phyloP scores from a whole-genome alignment of 1,140 invertebrate species.

The Mycetomoellerius zeteki region DNA sequence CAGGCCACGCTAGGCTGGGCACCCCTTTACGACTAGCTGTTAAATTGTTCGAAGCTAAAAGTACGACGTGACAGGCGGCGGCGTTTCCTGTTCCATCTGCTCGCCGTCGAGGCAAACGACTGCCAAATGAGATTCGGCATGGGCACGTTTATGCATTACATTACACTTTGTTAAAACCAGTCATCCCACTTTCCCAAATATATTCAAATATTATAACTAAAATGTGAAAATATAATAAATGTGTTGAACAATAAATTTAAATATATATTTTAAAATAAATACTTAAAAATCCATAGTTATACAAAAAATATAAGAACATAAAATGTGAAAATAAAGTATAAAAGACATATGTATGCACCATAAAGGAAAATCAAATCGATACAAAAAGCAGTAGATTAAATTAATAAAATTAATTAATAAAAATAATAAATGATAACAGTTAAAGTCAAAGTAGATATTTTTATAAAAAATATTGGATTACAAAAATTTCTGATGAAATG shows the following conservation, averaged over 20 bases:
- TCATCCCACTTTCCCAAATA: neutral
- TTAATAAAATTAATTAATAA: neutral
- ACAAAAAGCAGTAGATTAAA: neutral
- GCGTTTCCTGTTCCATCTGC: constrained; percentile 66
- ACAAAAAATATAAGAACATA: neutral
- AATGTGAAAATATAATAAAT: neutral
- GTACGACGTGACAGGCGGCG: constrained; percentile 64
- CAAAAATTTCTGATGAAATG: neutral
- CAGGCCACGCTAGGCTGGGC: constrained; percentile 74
- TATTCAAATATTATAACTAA: neutral
- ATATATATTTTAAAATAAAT: neutral
- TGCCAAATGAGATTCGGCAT: constrained; percentile 17
- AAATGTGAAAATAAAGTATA: neutral
- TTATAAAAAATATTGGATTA: neutral
- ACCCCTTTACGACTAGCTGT: constrained; percentile 76
- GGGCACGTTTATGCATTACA: neutral
- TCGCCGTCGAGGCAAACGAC: constrained; percentile 37
- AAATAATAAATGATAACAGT: neutral
- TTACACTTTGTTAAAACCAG: neutral
- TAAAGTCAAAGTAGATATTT: neutral
- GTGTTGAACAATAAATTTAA: neutral
- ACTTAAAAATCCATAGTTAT: neutral
- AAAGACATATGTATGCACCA: neutral
- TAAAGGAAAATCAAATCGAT: neutral
- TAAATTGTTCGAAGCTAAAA: constrained; percentile 74